Percentiles rank a stretch among this genome's conserved stretches.
Evolutionary conservation across 1,140 invertebrate genomes (phyloP).

Genomic region (Aphelinus atriplicis): DNA sequence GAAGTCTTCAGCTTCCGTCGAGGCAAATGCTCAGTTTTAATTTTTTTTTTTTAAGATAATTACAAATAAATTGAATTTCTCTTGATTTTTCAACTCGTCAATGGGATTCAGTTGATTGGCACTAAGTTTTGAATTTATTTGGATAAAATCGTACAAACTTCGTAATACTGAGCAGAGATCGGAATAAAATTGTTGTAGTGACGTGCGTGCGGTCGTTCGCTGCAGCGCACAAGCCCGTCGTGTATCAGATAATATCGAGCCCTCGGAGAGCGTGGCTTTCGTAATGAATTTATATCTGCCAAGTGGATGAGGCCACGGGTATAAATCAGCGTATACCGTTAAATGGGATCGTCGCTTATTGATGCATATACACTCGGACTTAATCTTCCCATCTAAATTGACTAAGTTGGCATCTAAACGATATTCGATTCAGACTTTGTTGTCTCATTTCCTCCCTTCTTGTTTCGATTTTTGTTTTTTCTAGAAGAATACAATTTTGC

Average conservation of each 20-base stretch:
- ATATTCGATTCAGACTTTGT: neutral
- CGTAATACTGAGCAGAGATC: too few relatives aligned
- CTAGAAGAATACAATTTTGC: too few relatives aligned
- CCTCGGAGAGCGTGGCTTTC: neutral
- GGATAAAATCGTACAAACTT: too few relatives aligned
- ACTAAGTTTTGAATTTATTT: too few relatives aligned
- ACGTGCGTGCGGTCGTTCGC: neutral
- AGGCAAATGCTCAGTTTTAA: too few relatives aligned
- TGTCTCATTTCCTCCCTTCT: too few relatives aligned
- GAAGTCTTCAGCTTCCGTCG: too few relatives aligned
- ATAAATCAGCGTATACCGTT: conserved; percentile 37
- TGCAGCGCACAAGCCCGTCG: neutral
- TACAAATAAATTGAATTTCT: too few relatives aligned
- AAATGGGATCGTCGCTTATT: conserved; percentile 28
- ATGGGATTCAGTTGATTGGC: too few relatives aligned
- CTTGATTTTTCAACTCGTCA: too few relatives aligned
- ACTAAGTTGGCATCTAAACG: neutral
- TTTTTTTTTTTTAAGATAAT: too few relatives aligned
- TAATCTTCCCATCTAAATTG: conserved; percentile 24
- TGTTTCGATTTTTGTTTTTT: too few relatives aligned
- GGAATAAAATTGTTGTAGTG: neutral
- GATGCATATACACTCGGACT: neutral
- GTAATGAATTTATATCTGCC: conserved; percentile 38
- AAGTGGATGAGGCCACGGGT: neutral
- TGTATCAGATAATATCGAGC: conserved; percentile 6